Evolutionary conservation across 1,140 invertebrate genomes (phyloP).

Genomic region (Berghia stephanieae): DNA sequence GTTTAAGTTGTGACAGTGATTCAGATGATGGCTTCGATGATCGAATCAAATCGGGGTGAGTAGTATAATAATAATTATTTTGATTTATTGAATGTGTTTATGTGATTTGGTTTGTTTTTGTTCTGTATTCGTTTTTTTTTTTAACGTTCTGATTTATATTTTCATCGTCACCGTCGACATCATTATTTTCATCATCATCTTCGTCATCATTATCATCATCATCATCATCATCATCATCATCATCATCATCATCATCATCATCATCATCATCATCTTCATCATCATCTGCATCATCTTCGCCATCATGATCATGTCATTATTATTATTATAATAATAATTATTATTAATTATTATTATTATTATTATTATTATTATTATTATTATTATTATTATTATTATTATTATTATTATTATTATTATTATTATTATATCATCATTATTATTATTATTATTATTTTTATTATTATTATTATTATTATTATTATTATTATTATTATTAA

Average conservation of each 20-base stretch:
- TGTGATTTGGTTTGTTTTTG: not conserved
- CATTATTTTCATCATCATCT: not conserved
- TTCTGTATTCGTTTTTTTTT: too few species aligned
- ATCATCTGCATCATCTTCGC: too few species aligned
- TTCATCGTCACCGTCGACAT: not conserved
- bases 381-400: not conserved
- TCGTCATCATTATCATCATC: slow-evolving; percentile 1
- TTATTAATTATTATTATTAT: not conserved
- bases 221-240: slow-evolving; percentile 8
- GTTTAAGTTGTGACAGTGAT: slow-evolving; percentile 67
- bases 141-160: too few species aligned
- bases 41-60: slow-evolving; percentile 66
- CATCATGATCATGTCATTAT: not conserved
- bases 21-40: slow-evolving; percentile 67
- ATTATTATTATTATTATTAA: not conserved
- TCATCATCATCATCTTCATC: not conserved
- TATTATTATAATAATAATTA: not conserved
- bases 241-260: slow-evolving; percentile 7
- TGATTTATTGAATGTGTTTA: not conserved
- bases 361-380: not conserved
- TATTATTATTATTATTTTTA: not conserved
- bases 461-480: not conserved
- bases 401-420: not conserved
- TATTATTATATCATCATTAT: slow-evolving; percentile 21
- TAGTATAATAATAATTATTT: slow-evolving; percentile 25